Evolutionary conservation across 2,888 invertebrate genomes (phyloP).

Genomic region (Thecocarcelia acutangulata): DNA sequence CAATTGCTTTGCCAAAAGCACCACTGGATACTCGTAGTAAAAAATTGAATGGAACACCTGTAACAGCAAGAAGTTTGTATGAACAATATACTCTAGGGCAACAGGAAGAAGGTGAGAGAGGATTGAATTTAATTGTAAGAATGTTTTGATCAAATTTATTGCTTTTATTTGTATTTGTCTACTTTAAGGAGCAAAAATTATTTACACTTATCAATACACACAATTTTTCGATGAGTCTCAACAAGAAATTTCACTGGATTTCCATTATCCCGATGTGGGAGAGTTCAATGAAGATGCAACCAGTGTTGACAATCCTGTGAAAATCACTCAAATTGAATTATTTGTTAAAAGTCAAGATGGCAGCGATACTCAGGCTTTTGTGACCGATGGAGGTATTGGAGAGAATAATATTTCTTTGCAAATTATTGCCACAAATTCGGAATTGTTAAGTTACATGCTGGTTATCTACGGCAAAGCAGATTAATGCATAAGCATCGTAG

Average conservation of each 20-base stretch:
- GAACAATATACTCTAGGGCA: conserved; percentile 65
- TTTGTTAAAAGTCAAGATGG: conserved; percentile 59
- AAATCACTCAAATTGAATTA: conserved; percentile 69
- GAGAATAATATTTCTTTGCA: conserved; percentile 67
- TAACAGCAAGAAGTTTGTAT: conserved; percentile 24
- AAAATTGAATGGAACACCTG: background rate
- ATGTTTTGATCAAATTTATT: background rate
- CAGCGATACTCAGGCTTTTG: conserved; percentile 61
- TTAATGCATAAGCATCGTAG: too few species aligned
- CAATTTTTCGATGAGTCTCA: conserved; percentile 49
- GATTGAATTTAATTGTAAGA: too few species aligned
- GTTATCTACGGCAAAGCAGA: conserved; percentile 68
- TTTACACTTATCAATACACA: conserved; percentile 48
- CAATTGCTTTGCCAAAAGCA: background rate
- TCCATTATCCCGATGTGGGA: conserved; percentile 45
- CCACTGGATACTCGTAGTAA: too few species aligned
- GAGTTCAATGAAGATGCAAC: conserved; percentile 1
- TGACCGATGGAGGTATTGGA: conserved; percentile 70
- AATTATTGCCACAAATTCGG: conserved; percentile 63
- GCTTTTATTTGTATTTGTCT: background rate
- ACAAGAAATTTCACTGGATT: conserved; percentile 50
- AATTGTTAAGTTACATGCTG: conserved; percentile 70
- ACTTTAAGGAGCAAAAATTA: conserved; percentile 60
- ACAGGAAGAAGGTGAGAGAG: conserved; percentile 54
- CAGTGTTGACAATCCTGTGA: background rate